These are phyloP conservation scores for Coelopa pilipes DNA, from an alignment of 2,888 invertebrate genomes.

Conservation along the genomic window DNA sequence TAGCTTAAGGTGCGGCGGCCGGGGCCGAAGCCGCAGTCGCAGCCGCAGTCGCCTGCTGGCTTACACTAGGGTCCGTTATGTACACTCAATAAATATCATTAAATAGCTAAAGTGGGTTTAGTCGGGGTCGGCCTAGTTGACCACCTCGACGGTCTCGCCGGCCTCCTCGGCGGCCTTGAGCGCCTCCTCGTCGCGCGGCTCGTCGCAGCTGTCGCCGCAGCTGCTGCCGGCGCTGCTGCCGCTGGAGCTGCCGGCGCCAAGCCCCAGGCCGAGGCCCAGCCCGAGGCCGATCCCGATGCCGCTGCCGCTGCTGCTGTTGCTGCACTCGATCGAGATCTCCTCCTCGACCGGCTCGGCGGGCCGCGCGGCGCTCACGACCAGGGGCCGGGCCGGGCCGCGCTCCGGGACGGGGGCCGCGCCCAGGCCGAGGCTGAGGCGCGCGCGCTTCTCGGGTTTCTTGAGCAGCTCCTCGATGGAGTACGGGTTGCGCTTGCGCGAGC, in stretches of 20 bases:
- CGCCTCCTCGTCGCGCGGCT: constrained; percentile 37
- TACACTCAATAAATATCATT: no score
- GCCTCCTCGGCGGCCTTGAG: constrained; percentile 55
- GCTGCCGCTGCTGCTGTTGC: constrained; percentile 43
- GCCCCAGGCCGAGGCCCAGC: constrained; percentile 36
- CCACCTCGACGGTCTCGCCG: constrained; percentile 63
- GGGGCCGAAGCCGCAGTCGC: no score
- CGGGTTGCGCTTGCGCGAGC: constrained; percentile 75
- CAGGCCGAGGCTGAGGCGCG: constrained; percentile 45
- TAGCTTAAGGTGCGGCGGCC: no score
- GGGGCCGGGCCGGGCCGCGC: constrained; percentile 10
- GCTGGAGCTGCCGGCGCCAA: constrained; percentile 44
- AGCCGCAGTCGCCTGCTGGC: no score
- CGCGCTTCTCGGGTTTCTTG: constrained; percentile 79
- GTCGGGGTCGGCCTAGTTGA: constrained; percentile 51
- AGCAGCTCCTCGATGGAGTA: constrained; percentile 89
- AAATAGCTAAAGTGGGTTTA: neutral
- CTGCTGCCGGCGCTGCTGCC: constrained; percentile 44
- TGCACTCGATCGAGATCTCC: constrained; percentile 41
- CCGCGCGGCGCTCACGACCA: neutral
- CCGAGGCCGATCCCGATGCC: constrained; percentile 41
- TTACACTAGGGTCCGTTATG: neutral
- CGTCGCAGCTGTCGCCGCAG: constrained; percentile 47
- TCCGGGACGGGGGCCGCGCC: no score
- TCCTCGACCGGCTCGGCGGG: constrained; percentile 37